Evolutionary conservation across 1,140 invertebrate species (phyloP), one percentile per base, ranked within the genome.

Genomic region (Drosophila bocki): DNA sequence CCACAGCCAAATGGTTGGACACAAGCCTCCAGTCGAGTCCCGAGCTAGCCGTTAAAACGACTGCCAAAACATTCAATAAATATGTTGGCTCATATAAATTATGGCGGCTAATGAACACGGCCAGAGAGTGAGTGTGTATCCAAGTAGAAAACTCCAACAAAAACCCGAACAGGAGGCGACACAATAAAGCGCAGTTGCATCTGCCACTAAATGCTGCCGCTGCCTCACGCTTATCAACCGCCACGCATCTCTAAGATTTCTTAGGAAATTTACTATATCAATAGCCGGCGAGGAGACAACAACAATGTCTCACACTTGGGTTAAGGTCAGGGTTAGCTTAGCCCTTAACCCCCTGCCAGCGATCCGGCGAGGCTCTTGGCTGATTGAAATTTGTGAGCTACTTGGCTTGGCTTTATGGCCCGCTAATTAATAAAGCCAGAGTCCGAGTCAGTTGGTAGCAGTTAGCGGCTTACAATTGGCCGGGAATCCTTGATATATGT

Each of bases 11-110:
- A 77, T 85, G 61, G 62, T 57, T 74, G 70, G 75, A 68, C 70
- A 68, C 65, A 48, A 59, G 64, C 45, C 48, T 47, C 56, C 45
- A 59, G 61, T 22, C 56, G 61, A 56, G 58, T 12, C 54, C 39
- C 41, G 62, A 45, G 39, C 67, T 75, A 80, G 84, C 84, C 84
- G 85, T 87, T 87, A 80, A 88, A 88, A 54, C 62, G 80, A 78
- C 84, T 87, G 85, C 84, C 84, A 87, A 87, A 87, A 87, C 84
- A 87, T 87, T 88, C 84, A 88, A 88, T 87, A 87, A 87, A 88
- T 87, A 87, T 90, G 77, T 87, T 87, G 85, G 84, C 72, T 83
- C 80, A 84, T 88, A 87, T 87, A 87, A 87, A 87, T 88, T 87
- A 87, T 87, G 84, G 77, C 65, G 65, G 72, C 84, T 87, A 87